A percentile compares a stretch with the other conserved stretches of the same genome.
Conservation (phyloP, 2,797 vertebrate species). For the Poecilia gillii region DNA sequence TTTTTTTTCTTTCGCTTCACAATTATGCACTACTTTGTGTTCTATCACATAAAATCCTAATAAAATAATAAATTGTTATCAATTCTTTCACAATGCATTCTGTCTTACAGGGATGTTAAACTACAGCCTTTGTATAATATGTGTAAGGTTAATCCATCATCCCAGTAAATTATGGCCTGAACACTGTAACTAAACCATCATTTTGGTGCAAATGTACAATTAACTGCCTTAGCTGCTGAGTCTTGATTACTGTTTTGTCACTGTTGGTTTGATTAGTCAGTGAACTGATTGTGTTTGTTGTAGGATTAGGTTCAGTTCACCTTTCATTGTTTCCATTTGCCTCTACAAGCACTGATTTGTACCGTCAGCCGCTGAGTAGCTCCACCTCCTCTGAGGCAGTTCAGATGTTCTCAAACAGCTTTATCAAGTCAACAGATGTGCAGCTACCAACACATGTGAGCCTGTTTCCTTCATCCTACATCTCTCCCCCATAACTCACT, state of each 20-base stretch:
- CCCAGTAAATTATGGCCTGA: constrained; percentile 3
- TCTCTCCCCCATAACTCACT: constrained; percentile 20
- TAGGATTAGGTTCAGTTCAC: constrained; percentile 57
- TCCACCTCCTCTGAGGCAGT: constrained; percentile 24
- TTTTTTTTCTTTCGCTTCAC: not conserved
- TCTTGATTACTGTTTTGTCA: constrained; percentile 57
- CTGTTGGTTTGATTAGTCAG: constrained; percentile 38
- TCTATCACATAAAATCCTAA: not conserved
- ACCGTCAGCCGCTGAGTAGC: constrained; percentile 23
- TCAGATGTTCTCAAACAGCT: constrained; percentile 33
- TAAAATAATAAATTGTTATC: not conserved
- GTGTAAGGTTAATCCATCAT: not conserved
- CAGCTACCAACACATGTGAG: constrained; percentile 13
- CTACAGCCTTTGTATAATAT: not conserved
- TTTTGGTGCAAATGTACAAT: constrained; percentile 4
- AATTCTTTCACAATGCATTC: not conserved
- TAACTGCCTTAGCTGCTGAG: constrained; percentile 6
- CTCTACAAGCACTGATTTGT: constrained; percentile 49
- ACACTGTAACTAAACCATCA: constrained; percentile 1
- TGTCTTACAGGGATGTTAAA: not conserved
- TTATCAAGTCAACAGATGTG: constrained; percentile 19
- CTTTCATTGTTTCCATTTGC: constrained; percentile 57
- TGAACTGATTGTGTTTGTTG: constrained; percentile 51
- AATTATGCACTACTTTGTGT: not conserved
- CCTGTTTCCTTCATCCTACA: constrained; percentile 34